Percentiles rank a stretch among this genome's conserved stretches.
These are phyloP conservation scores for Pomatostomus ruficeps DNA, from an alignment of 2,113 vertebrate species.

Conservation along the genomic window DNA sequence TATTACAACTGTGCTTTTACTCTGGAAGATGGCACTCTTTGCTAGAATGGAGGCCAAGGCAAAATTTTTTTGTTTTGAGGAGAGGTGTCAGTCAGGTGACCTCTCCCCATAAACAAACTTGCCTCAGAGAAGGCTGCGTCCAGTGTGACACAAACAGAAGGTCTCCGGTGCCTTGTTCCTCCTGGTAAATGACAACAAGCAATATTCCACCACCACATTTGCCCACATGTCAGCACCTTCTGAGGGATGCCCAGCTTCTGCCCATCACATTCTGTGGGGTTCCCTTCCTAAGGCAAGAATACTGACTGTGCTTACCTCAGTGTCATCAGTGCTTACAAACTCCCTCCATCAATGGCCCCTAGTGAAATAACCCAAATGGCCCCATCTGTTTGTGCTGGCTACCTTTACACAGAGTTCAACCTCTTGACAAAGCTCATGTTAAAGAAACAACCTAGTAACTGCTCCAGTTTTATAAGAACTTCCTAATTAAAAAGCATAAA, in stretches of 20 bases:
- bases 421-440: background rate
- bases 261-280: background rate
- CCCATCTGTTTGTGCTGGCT: background rate
- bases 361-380: background rate
- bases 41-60: background rate
- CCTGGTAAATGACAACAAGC: background rate
- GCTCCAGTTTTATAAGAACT: background rate
- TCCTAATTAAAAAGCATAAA: background rate
- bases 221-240: background rate
- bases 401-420: background rate
- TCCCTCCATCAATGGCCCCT: background rate
- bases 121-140: background rate
- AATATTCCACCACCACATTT: background rate
- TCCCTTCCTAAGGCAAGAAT: background rate
- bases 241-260: background rate
- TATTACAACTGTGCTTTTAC: background rate
- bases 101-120: background rate
- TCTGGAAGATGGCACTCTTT: background rate
- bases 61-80: background rate
- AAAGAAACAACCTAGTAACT: background rate
- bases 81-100: background rate
- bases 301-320: background rate
- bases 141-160: background rate
- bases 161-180: rapidly evolving
- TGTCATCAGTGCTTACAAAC: background rate